Base-by-base conservation (phyloP, 2,113 vertebrate genomes). In the Rousettus leschenaultii region DNA sequence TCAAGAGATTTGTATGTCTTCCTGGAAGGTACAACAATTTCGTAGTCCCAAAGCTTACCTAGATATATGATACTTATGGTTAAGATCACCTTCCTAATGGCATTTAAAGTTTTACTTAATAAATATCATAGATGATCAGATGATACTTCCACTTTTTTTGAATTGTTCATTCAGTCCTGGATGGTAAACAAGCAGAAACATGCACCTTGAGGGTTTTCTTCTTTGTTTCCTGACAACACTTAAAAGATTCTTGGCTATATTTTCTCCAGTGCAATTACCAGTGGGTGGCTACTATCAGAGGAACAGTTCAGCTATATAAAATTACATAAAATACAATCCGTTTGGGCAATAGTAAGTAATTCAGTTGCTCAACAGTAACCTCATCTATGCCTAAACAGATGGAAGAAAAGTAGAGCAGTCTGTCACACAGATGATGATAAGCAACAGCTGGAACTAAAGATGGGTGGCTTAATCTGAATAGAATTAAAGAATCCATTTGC, bases 261-360 rank as follows among this genome's bases (percentile, higher is more conserved):
- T 65, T 86, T 22, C 35, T 86, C 15, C 24, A 57, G 22, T 95
- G 63, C 61, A 90, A 87, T 82, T 63, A 94, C 45, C 40, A 70
- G 40, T 78, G 97, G 85, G 92, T 65, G 7, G 61, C 92, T 97
- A 57, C 61, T 95, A 84, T 89, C 91, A 93, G 94, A 19, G 38
- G 90, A 98, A 91, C 75, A 95, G 68, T 77, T 86, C 2, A 13
- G 86, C 90, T 66, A 19, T 75, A 66, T 74, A 97, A 97, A 97
- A 96, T 92, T 97, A 89, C 84, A 63, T 91, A 89, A 98, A 96
- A 94, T 96, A 85, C 97, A 96, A 73, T 87, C 82, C 97, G 68
- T 93, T 98, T 97, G 96, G 95, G 96, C 89, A 95, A 96, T 70
- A 95, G 95, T 55, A 91, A 83, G 80, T 40, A 90, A 94, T 15